Conservation (phyloP, 2,797 vertebrate species). For the Phoxinus dragarum region DNA sequence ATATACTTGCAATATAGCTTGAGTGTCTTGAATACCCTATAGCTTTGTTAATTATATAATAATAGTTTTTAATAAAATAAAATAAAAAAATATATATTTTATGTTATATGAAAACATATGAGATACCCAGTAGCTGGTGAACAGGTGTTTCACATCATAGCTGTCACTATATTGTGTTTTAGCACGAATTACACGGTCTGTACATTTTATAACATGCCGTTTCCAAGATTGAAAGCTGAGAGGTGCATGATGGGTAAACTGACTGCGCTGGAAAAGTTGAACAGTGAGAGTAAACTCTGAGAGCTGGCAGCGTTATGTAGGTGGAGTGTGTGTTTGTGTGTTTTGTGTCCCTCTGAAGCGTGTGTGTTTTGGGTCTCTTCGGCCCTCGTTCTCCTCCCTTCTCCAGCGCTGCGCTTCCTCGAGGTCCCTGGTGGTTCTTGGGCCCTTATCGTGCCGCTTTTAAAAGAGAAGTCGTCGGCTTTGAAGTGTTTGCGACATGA, state of each 20-base stretch:
- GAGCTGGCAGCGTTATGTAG: not conserved
- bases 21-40: not conserved
- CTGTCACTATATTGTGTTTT: not conserved
- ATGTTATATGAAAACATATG: not conserved
- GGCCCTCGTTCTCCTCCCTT: slow-evolving; percentile 52
- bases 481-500: slow-evolving; percentile 84
- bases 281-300: not conserved
- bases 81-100: too few species aligned
- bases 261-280: slow-evolving; percentile 1
- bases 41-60: not conserved
- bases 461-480: slow-evolving; percentile 76
- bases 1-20: not conserved
- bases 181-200: not conserved
- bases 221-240: not conserved
- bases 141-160: not conserved
- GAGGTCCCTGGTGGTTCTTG: slow-evolving; percentile 73
- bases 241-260: slow-evolving; percentile 20
- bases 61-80: not conserved
- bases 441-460: slow-evolving; percentile 79
- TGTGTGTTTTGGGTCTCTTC: slow-evolving; percentile 53
- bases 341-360: slow-evolving; percentile 41
- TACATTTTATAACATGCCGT: not conserved
- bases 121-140: not conserved
- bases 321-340: slow-evolving; percentile 30
- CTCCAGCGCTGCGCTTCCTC: slow-evolving; percentile 65